A percentile compares a stretch with the other conserved stretches of the same genome.
Evolutionary conservation across 2,797 vertebrate genomes (phyloP).

Genomic region (Hylomyscus alleni): DNA sequence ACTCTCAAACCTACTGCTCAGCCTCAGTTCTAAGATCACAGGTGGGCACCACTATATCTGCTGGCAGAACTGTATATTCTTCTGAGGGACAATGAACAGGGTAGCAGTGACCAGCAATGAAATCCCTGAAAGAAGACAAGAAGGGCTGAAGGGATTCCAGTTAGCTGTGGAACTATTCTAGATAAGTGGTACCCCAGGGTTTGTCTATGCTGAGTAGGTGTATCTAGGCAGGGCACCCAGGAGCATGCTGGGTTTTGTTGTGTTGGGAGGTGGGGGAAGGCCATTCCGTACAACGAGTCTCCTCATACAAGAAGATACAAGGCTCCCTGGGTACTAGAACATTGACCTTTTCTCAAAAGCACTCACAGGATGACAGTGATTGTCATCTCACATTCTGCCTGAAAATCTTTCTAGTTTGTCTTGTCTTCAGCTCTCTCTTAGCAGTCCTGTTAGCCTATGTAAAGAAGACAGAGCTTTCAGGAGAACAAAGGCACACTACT

Average conservation of each 20-base stretch:
- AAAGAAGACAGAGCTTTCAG: not conserved
- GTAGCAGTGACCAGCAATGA: not conserved
- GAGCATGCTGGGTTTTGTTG: not conserved
- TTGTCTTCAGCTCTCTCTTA: not conserved
- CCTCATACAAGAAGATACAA: not conserved
- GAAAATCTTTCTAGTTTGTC: slow-evolving; percentile 1
- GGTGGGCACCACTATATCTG: not conserved
- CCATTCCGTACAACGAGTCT: not conserved
- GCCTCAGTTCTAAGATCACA: not conserved
- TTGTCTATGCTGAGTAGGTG: slow-evolving; percentile 19
- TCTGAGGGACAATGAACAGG: not conserved
- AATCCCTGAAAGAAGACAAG: not conserved
- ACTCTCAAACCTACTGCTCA: not conserved
- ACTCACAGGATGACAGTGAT: not conserved
- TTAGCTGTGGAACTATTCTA: not conserved
- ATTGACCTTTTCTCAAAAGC: not conserved
- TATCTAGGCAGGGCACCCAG: not conserved
- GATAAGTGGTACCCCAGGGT: not conserved
- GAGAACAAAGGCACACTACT: not conserved
- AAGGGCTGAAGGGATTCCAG: not conserved
- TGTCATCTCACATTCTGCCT: not conserved
- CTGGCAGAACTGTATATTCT: not conserved
- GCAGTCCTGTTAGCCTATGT: not conserved
- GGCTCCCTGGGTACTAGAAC: not conserved
- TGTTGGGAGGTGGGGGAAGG: not conserved